Evolutionary conservation across 2,797 vertebrate species (phyloP).

Genomic region (Tragelaphus oryx): DNA sequence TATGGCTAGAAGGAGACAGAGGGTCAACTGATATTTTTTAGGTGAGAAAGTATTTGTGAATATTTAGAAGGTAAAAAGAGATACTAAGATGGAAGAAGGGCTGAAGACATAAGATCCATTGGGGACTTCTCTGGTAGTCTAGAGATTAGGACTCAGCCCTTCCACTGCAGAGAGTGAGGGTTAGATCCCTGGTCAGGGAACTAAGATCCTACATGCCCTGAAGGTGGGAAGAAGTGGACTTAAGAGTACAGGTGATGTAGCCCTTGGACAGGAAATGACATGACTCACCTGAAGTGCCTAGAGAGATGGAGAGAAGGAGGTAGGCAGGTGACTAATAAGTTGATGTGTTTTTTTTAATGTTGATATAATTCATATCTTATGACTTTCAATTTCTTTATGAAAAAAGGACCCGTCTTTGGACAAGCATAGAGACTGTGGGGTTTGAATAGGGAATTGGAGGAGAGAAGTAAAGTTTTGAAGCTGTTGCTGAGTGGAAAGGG

Average conservation of each 20-base stretch:
- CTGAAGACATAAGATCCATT: not conserved
- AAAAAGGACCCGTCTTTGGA: not conserved
- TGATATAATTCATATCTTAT: not conserved
- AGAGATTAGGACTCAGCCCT: not conserved
- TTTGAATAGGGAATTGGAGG: not conserved
- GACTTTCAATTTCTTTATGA: not conserved
- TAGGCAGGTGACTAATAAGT: not conserved
- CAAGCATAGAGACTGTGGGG: not conserved
- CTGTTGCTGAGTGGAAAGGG: not conserved
- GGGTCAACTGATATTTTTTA: not conserved
- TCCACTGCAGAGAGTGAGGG: not conserved
- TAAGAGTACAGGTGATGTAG: not conserved
- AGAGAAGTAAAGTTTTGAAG: not conserved
- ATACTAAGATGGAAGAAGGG: not conserved
- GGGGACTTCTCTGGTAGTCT: not conserved
- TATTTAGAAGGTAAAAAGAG: not conserved
- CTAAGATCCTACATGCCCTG: not conserved
- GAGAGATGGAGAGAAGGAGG: not conserved
- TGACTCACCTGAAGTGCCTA: not conserved
- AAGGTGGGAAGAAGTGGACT: not conserved
- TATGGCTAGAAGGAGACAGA: not conserved
- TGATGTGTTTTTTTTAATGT: not conserved
- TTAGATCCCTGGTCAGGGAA: not conserved
- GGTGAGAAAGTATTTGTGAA: not conserved
- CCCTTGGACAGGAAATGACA: not conserved